phyloP scores from a whole-genome alignment of 2,797 vertebrate species.

The Nannoperca australis region DNA sequence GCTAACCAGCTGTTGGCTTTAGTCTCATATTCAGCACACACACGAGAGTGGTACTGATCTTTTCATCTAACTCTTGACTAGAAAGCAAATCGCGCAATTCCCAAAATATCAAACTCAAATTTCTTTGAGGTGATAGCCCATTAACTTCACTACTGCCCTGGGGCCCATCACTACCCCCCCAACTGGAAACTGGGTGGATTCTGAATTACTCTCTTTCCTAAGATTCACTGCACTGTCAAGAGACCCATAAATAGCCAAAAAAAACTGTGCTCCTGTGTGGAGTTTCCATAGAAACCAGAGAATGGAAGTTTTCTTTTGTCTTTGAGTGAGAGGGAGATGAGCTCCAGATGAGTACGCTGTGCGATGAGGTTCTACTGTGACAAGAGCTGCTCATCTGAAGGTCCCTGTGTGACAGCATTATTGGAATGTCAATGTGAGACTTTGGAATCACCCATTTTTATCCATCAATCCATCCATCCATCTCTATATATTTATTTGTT shows the following conservation, averaged over 20 bases:
- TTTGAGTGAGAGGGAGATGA: conserved; percentile 53
- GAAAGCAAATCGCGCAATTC: not conserved
- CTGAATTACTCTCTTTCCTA: conserved; percentile 55
- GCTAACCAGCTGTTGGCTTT: not conserved
- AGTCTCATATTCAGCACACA: not conserved
- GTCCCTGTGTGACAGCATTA: conserved; percentile 35
- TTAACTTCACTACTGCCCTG: conserved; percentile 19
- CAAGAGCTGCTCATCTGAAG: conserved; percentile 37
- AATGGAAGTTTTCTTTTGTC: conserved; percentile 73
- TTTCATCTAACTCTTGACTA: not conserved
- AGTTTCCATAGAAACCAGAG: conserved; percentile 81
- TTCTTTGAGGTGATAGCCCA: conserved; percentile 19
- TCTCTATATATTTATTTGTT: too few species aligned
- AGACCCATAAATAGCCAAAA: conserved; percentile 75
- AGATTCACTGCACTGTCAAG: conserved; percentile 65
- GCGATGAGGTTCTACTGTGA: conserved; percentile 43
- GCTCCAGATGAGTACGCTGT: conserved; percentile 56
- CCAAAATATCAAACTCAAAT: conserved; percentile 10
- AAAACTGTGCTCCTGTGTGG: conserved; percentile 62
- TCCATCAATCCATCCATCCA: too few species aligned
- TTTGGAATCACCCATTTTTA: too few species aligned
- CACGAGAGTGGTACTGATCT: conserved; percentile 11
- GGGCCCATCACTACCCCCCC: conserved; percentile 5
- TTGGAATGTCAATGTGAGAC: conserved; percentile 30
- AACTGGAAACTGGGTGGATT: conserved; percentile 37